Evolutionary conservation across 2,888 invertebrate species (phyloP), one percentile per base, ranked within the genome.

Genomic region (Drosophila maculinotata): DNA sequence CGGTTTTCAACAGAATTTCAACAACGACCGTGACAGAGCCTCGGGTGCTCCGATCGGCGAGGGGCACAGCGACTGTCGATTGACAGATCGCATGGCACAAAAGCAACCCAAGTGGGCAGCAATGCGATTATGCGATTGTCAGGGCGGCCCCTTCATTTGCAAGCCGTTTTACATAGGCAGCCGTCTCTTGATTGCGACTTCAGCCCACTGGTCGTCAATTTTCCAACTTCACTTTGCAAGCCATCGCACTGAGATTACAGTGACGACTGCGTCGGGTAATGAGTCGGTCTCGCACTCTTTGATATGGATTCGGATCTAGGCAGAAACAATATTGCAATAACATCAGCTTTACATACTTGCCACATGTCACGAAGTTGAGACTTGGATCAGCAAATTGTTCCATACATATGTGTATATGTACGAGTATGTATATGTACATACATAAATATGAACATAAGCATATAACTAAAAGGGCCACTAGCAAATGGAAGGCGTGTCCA

Each of bases 401-500:
- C n/a, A 2, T 45, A 15, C 10, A 28, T 4, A 15, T 14, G 3
- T 15, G 12, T 36, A 9, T 23, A 15, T 17, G 31, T 9, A 25
- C n/a, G n/a, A n/a, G n/a, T 6, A 20, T 12, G 8, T n/a, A 35
- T 20, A 42, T 9, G 15, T 17, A 26, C 12, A 17, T 9, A 15
- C 7, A 7, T 15, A 33, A 10, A 26, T 12, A 47, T 39, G 35
- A 10, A 15, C 36, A 17, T 1, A 3, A 17, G 36, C 35, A 49
- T 33, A 23, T 8, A 20, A n/a, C 49, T 14, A 41, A 26, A 45
- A 35, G 20, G 39, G 23, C 35, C 23, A 53, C 39, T 48, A 25
- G 26, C 58, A 67, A 73, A 63, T 67, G 57, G 69, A 66, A 73
- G 89, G 90, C 90, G 90, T 89, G 83, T 57, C 88, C 77, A 77